phyloP scores from a whole-genome alignment of 2,113 vertebrate species.

The Sebastes schlegelii region DNA sequence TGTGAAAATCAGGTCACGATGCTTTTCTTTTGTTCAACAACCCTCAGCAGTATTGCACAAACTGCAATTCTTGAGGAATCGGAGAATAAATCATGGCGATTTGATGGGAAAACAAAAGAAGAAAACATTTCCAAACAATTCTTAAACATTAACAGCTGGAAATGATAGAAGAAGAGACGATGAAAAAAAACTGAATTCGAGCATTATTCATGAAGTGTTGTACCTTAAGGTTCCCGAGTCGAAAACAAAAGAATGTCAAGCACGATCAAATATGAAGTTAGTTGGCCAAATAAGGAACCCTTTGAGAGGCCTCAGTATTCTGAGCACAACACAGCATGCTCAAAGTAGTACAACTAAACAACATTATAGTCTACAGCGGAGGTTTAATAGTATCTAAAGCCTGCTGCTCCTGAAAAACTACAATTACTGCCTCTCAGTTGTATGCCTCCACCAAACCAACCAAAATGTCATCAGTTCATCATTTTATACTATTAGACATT shows the following conservation, averaged over 20 bases:
- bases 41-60: neutral
- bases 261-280: neutral
- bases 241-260: conserved; percentile 2
- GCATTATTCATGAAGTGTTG: no score
- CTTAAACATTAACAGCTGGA: neutral
- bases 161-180: neutral
- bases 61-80: neutral
- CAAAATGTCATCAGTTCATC: no score
- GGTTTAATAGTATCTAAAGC: neutral
- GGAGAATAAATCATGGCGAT: neutral
- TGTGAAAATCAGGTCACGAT: neutral
- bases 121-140: neutral
- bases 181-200: neutral
- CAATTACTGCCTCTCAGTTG: no score
- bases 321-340: neutral
- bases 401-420: neutral
- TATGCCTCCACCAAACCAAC: no score
- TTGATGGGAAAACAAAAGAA: neutral
- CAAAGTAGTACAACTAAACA: neutral
- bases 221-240: no score
- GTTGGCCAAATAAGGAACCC: neutral
- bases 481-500: no score
- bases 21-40: conserved; percentile 7
- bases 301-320: neutral
- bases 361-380: neutral